Percentiles rank a stretch among this genome's conserved stretches.
phyloP scores from a whole-genome alignment of 2,888 invertebrate species.

The Thecocarcelia acutangulata region DNA sequence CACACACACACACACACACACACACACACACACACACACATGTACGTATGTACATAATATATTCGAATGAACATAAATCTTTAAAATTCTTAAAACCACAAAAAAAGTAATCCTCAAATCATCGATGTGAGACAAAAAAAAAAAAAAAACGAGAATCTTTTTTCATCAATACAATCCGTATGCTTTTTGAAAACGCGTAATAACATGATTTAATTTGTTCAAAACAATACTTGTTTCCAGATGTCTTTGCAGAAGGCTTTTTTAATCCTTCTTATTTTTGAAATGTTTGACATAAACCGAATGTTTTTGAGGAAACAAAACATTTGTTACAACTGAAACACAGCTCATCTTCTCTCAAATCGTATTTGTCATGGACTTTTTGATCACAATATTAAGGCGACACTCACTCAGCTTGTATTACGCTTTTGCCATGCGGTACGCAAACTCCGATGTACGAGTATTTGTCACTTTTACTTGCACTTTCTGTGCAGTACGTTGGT shows the following conservation, averaged over 20 bases:
- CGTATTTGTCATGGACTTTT: slow-evolving; percentile 53
- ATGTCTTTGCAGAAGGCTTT: slow-evolving; percentile 23
- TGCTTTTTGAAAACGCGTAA: slow-evolving; percentile 37
- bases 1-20: not conserved
- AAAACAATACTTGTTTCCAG: slow-evolving; percentile 45
- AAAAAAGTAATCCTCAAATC: slow-evolving; percentile 42
- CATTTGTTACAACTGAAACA: slow-evolving; percentile 55
- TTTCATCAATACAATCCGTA: slow-evolving; percentile 11
- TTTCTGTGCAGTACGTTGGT: too few species aligned
- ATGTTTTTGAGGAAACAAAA: slow-evolving; percentile 40
- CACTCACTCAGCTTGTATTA: not conserved
- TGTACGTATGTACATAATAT: not conserved
- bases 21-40: not conserved
- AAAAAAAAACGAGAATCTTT: slow-evolving; percentile 9
- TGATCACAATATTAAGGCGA: not conserved
- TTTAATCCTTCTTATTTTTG: slow-evolving; percentile 68
- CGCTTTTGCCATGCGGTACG: not conserved
- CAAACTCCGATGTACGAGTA: too few species aligned
- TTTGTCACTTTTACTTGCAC: too few species aligned
- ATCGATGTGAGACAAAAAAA: slow-evolving; percentile 34
- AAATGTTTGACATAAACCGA: slow-evolving; percentile 59
- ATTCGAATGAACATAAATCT: slow-evolving; percentile 3
- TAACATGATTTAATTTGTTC: slow-evolving; percentile 56
- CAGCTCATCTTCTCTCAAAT: slow-evolving; percentile 27
- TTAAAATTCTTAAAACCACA: slow-evolving; percentile 34